These are phyloP conservation scores for Brachionus angularis DNA, from an alignment of 1,140 invertebrate species.

Conservation along the genomic window DNA sequence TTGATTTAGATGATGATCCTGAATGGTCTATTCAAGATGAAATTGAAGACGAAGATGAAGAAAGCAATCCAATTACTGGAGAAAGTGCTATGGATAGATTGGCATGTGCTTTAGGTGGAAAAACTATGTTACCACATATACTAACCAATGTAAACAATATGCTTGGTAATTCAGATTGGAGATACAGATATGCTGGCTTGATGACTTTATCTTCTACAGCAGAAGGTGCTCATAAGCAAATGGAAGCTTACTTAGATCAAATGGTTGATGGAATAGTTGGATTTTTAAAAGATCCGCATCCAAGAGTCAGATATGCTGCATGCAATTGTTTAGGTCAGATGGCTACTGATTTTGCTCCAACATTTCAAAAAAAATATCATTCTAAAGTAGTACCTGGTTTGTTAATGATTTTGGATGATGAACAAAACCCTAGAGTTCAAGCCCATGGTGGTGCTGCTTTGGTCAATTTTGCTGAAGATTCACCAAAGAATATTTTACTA, in stretches of 20 bases:
- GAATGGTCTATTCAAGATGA: slow-evolving; percentile 73
- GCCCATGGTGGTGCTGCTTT: slow-evolving; percentile 76
- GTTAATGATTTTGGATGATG: slow-evolving; percentile 82
- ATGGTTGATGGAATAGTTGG: slow-evolving; percentile 79
- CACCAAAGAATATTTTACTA: slow-evolving; percentile 82
- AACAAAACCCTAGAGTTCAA: slow-evolving; percentile 85
- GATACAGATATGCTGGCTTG: slow-evolving; percentile 79
- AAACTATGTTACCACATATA: slow-evolving; percentile 84
- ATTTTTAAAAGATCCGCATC: slow-evolving; percentile 83
- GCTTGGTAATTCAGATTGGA: slow-evolving; percentile 69
- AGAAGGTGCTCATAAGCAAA: slow-evolving; percentile 95
- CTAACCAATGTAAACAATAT: slow-evolving; percentile 77
- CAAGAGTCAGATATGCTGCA: slow-evolving; percentile 86
- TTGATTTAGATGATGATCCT: slow-evolving; percentile 86
- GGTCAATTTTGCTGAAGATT: slow-evolving; percentile 98
- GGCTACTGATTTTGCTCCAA: slow-evolving; percentile 94
- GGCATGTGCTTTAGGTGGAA: slow-evolving; percentile 81
- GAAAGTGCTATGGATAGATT: slow-evolving; percentile 92
- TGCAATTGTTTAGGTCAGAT: slow-evolving; percentile 99
- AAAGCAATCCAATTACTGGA: slow-evolving; percentile 68
- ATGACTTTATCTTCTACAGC: slow-evolving; percentile 98
- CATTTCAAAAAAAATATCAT: slow-evolving; percentile 96
- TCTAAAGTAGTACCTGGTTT: slow-evolving; percentile 84
- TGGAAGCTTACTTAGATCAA: slow-evolving; percentile 84
- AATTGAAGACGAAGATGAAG: slow-evolving; percentile 68